These are phyloP conservation scores for Batillaria attramentaria DNA, from an alignment of 1,140 invertebrate species.

Conservation along the genomic window DNA sequence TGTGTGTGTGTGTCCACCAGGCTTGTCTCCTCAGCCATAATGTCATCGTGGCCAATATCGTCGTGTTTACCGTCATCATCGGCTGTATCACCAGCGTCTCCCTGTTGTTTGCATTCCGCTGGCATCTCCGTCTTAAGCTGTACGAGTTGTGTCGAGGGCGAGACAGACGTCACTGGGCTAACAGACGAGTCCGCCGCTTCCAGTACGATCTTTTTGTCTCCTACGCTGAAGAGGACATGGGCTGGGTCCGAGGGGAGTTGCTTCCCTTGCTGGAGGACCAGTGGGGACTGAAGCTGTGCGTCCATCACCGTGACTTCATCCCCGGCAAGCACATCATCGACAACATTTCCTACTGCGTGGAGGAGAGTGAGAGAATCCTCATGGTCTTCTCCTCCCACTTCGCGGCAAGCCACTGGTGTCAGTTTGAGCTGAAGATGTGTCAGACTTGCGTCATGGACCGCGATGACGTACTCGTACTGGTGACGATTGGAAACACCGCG, in stretches of 20 bases:
- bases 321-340: slow-evolving; percentile 36
- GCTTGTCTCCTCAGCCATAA: background rate
- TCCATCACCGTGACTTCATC: slow-evolving; percentile 47
- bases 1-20: background rate
- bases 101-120: slow-evolving; percentile 1
- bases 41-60: background rate
- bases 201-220: slow-evolving; percentile 39
- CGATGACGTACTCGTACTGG: background rate
- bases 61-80: background rate
- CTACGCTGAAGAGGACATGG: slow-evolving; percentile 39
- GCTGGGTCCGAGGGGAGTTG: slow-evolving; percentile 34
- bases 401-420: background rate
- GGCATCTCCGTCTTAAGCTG: slow-evolving; percentile 1
- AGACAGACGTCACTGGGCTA: no score
- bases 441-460: background rate
- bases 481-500: background rate
- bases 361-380: slow-evolving; percentile 15
- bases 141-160: background rate
- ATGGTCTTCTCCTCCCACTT: background rate
- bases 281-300: slow-evolving; percentile 37
- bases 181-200: background rate
- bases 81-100: background rate
- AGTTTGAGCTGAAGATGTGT: background rate
- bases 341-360: slow-evolving; percentile 39
- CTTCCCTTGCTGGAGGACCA: slow-evolving; percentile 37